phyloP scores from a whole-genome alignment of 2,888 invertebrate species.

The Ditula angustiorana region DNA sequence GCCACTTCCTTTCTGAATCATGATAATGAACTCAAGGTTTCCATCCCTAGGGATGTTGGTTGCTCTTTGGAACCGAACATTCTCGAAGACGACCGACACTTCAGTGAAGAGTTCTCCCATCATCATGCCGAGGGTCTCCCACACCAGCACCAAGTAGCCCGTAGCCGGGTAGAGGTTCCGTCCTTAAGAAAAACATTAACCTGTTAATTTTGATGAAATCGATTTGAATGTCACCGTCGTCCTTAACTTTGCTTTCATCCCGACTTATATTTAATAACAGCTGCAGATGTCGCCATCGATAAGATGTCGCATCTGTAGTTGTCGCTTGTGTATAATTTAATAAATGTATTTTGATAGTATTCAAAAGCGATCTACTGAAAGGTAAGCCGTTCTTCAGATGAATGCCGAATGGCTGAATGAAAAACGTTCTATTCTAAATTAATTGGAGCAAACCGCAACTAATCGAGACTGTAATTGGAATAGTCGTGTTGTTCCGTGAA shows the following conservation, averaged over 20 bases:
- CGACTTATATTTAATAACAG: too few relatives aligned
- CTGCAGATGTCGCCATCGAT: too few relatives aligned
- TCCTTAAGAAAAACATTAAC: conserved; percentile 64
- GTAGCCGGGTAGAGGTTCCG: conserved; percentile 94
- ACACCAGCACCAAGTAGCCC: conserved; percentile 90
- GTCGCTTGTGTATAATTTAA: too few relatives aligned
- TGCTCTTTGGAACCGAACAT: conserved; percentile 93
- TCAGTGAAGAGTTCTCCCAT: conserved; percentile 88
- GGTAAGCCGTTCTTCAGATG: background rate
- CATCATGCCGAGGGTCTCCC: conserved; percentile 92
- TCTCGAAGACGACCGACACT: conserved; percentile 92
- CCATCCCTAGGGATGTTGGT: conserved; percentile 91
- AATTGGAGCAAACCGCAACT: conserved; percentile 32
- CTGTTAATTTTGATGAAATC: background rate
- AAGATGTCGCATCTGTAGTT: too few relatives aligned
- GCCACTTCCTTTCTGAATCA: conserved; percentile 89
- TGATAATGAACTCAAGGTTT: conserved; percentile 86
- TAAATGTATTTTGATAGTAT: background rate
- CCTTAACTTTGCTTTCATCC: too few relatives aligned
- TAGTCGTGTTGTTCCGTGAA: background rate
- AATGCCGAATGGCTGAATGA: background rate
- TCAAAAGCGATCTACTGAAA: background rate
- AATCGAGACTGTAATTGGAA: conserved; percentile 21
- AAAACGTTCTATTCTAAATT: background rate
- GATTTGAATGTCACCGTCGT: too few relatives aligned